phyloP scores from a whole-genome alignment of 2,797 vertebrate species.

The Epinephelus coioides region DNA sequence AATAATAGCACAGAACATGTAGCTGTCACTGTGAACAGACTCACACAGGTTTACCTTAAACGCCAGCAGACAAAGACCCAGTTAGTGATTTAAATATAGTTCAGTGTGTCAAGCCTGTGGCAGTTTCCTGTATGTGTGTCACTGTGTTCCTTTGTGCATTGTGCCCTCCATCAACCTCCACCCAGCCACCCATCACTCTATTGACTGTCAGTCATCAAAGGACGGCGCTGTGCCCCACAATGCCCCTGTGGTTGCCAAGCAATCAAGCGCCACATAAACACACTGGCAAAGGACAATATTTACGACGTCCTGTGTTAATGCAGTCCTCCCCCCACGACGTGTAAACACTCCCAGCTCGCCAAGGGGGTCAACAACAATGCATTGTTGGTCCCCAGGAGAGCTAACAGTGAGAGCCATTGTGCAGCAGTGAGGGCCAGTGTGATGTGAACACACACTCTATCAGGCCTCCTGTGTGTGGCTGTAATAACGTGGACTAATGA shows the following conservation, averaged over 20 bases:
- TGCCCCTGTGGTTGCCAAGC: conserved; percentile 67
- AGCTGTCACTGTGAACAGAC: background rate
- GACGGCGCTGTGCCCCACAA: conserved; percentile 63
- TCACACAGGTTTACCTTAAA: background rate
- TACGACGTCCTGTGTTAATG: conserved; percentile 55
- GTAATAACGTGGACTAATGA: conserved; percentile 21
- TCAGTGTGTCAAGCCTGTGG: conserved; percentile 46
- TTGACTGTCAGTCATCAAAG: conserved; percentile 68
- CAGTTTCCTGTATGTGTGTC: conserved; percentile 70
- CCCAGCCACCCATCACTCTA: conserved; percentile 55
- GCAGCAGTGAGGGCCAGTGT: conserved; percentile 10
- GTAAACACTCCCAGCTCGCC: conserved; percentile 54
- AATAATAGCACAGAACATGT: too few relatives aligned
- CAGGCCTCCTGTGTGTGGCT: conserved; percentile 23
- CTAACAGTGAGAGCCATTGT: conserved; percentile 63
- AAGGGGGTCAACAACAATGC: conserved; percentile 56
- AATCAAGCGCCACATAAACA: conserved; percentile 55
- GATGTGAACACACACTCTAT: conserved; percentile 16
- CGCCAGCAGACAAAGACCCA: conserved; percentile 34
- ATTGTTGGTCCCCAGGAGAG: conserved; percentile 57
- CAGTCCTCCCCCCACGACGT: conserved; percentile 26
- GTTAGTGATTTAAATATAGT: conserved; percentile 57
- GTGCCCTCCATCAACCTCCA: conserved; percentile 49
- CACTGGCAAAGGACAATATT: conserved; percentile 46
- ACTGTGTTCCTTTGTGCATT: conserved; percentile 69